Percentiles rank a stretch among this genome's conserved stretches.
phyloP scores from a whole-genome alignment of 2,797 vertebrate species.

The Gymnothorax reevesii region DNA sequence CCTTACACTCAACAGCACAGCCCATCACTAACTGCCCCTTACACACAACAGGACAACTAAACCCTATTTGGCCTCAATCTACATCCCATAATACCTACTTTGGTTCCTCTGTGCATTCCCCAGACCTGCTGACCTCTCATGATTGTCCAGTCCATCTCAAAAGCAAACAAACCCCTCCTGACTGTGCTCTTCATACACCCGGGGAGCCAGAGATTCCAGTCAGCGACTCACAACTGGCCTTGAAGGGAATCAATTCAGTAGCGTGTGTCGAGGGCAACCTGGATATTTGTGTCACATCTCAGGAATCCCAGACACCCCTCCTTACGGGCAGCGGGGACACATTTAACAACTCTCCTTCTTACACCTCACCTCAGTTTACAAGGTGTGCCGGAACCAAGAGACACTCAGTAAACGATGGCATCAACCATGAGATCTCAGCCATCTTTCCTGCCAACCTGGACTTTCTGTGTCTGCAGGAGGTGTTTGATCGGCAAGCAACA shows the following conservation, averaged over 20 bases:
- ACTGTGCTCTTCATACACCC: conserved; percentile 47
- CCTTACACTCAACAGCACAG: background rate
- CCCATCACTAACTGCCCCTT: background rate
- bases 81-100: background rate
- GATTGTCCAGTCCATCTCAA: background rate
- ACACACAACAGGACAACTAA: background rate
- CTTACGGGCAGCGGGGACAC: conserved; percentile 66
- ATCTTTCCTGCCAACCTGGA: conserved; percentile 99
- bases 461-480: conserved; percentile 97
- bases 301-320: conserved; percentile 89
- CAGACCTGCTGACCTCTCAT: background rate
- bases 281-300: conserved; percentile 84
- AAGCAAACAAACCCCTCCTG: conserved; percentile 10
- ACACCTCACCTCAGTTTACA: conserved; percentile 84
- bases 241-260: conserved; percentile 65
- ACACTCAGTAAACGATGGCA: conserved; percentile 87
- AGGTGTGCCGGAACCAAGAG: conserved; percentile 82
- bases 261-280: conserved; percentile 82
- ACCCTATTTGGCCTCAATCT: background rate
- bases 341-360: conserved; percentile 88
- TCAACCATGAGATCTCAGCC: conserved; percentile 95
- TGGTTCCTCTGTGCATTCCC: background rate
- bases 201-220: conserved; percentile 76
- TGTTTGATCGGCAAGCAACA: conserved; percentile 90
- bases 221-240: conserved; percentile 75